These are phyloP conservation scores for Naja naja DNA, from an alignment of 2,113 vertebrate species.

Conservation along the genomic window DNA sequence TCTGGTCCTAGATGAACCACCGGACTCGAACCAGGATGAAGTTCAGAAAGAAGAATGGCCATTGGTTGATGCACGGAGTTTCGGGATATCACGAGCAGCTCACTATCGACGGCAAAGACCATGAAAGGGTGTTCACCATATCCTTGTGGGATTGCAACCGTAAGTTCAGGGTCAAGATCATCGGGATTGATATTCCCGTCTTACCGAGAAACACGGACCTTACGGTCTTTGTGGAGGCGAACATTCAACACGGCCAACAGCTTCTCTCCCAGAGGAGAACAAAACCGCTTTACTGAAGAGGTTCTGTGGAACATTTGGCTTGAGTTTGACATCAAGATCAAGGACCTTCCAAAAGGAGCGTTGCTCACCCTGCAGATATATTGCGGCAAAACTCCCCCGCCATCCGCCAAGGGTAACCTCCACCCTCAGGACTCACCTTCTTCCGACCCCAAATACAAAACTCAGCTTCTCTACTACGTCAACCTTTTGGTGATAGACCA, in stretches of 20 bases:
- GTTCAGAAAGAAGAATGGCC: conserved; percentile 96
- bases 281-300: conserved; percentile 88
- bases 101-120: conserved; percentile 94
- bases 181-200: conserved; percentile 91
- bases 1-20: conserved; percentile 83
- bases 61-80: conserved; percentile 95
- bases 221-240: conserved; percentile 90
- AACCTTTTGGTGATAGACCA: conserved; percentile 95
- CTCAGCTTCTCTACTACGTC: conserved; percentile 92
- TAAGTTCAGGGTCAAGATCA: conserved; percentile 92
- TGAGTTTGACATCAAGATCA: conserved; percentile 94
- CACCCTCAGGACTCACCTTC: conserved; percentile 68
- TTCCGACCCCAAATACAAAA: conserved; percentile 83
- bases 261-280: conserved; percentile 90
- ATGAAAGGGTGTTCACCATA: conserved; percentile 95
- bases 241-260: conserved; percentile 94
- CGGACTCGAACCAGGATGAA: conserved; percentile 80
- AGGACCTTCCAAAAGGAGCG: conserved; percentile 91
- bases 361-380: conserved; percentile 92
- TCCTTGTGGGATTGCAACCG: conserved; percentile 97
- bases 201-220: conserved; percentile 88
- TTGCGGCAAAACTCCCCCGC: conserved; percentile 81
- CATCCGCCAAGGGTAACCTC: conserved; percentile 68
- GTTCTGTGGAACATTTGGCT: conserved; percentile 96
- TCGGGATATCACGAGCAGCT: conserved; percentile 94